A percentile compares a stretch with the other conserved stretches of the same genome.
Evolutionary conservation across 2,113 vertebrate genomes (phyloP).

Genomic region (Progne subis): DNA sequence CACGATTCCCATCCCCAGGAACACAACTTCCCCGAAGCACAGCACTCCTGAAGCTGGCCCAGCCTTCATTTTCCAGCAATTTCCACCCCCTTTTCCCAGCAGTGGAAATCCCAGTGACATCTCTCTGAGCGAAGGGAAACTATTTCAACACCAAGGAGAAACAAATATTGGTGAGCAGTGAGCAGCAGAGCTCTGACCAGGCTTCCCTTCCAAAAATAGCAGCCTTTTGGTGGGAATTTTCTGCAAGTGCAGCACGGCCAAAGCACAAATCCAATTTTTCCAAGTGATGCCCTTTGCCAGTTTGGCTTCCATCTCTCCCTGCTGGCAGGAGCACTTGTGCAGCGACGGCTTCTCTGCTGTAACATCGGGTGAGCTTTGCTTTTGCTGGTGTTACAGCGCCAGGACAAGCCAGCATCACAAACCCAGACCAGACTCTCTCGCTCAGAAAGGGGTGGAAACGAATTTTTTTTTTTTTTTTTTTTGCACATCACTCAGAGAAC

Average conservation of each 20-base stretch:
- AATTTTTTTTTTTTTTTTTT: neutral
- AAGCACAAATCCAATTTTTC: conserved; percentile 67
- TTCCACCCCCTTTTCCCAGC: neutral
- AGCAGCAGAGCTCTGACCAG: neutral
- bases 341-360: conserved; percentile 20
- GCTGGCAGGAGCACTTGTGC: conserved; percentile 35
- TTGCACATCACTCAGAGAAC: neutral
- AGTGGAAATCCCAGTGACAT: neutral
- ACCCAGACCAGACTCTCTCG: neutral
- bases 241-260: conserved; percentile 57
- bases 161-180: neutral
- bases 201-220: neutral
- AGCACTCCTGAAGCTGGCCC: neutral
- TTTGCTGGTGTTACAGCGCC: conserved; percentile 24
- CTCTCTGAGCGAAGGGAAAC: neutral
- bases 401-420: conserved; percentile 24
- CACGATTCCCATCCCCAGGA: neutral
- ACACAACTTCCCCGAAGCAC: neutral
- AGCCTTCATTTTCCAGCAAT: neutral
- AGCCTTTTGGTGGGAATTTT: conserved; percentile 65
- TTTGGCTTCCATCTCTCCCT: conserved; percentile 28
- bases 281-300: conserved; percentile 52
- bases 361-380: conserved; percentile 48
- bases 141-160: neutral
- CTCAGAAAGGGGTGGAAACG: neutral